Evolutionary conservation across 1,140 invertebrate genomes (phyloP).

Genomic region (Oscheius sp.): DNA sequence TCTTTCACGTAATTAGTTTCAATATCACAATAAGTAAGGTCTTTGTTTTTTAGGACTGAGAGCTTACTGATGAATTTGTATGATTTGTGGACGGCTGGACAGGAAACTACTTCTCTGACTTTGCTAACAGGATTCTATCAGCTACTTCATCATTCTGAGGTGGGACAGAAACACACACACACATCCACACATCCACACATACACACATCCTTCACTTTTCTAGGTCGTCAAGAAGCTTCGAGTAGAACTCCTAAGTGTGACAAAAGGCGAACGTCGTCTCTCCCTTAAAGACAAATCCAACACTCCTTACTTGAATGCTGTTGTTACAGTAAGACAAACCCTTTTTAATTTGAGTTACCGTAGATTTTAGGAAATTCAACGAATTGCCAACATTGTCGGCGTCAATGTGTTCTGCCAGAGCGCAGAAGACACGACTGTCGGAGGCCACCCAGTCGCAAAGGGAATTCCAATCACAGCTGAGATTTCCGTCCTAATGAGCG

Average conservation of each 20-base stretch:
- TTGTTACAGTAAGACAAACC: slow-evolving; percentile 12
- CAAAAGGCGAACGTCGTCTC: slow-evolving; percentile 10
- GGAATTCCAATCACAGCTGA: slow-evolving; percentile 27
- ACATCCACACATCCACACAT: not conserved
- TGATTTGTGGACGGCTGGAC: slow-evolving; percentile 39
- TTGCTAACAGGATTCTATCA: slow-evolving; percentile 43
- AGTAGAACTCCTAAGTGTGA: slow-evolving; percentile 20
- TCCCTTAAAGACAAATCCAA: slow-evolving; percentile 11
- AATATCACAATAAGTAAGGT: not conserved
- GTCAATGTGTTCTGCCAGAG: slow-evolving; percentile 53
- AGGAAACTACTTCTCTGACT: slow-evolving; percentile 45
- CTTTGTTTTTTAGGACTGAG: not conserved
- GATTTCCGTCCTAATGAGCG: slow-evolving; percentile 24
- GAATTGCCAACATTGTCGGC: slow-evolving; percentile 48
- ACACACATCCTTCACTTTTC: not conserved
- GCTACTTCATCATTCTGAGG: slow-evolving; percentile 27
- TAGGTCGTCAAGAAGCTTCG: slow-evolving; percentile 6
- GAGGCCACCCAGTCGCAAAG: slow-evolving; percentile 30
- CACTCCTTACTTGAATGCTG: slow-evolving; percentile 25
- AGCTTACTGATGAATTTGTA: slow-evolving; percentile 4
- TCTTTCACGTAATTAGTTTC: slow-evolving; percentile 10
- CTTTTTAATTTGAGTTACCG: not conserved
- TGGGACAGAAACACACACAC: not conserved
- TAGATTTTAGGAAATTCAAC: slow-evolving; percentile 41
- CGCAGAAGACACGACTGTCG: slow-evolving; percentile 38